Conservation (phyloP, 2,797 vertebrate species). For the Brotula barbata region DNA sequence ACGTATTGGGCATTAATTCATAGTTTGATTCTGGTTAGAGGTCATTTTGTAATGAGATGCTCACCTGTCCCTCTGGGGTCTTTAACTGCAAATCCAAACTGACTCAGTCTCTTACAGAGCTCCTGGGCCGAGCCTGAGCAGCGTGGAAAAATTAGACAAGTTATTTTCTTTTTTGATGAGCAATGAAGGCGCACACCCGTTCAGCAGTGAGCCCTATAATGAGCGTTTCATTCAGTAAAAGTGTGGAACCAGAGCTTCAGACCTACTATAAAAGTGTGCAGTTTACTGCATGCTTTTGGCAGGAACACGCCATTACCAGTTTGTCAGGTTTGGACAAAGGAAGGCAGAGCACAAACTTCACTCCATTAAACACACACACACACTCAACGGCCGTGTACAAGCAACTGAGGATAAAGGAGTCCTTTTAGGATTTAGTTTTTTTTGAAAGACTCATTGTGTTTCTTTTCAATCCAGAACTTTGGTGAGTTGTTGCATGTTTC, state of each 20-base stretch:
- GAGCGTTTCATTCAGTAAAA: slow-evolving; percentile 46
- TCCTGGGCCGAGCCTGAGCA: slow-evolving; percentile 3
- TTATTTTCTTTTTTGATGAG: slow-evolving; percentile 60
- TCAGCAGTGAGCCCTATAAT: slow-evolving; percentile 55
- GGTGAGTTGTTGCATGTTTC: slow-evolving; percentile 11
- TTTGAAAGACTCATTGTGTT: not conserved
- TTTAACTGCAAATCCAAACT: slow-evolving; percentile 34
- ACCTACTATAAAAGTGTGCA: slow-evolving; percentile 55
- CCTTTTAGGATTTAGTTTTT: slow-evolving; percentile 20
- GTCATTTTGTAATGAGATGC: slow-evolving; percentile 12
- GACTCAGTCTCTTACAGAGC: slow-evolving; percentile 41
- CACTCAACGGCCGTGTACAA: slow-evolving; percentile 11
- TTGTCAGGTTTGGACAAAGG: slow-evolving; percentile 62
- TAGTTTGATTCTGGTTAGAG: not conserved
- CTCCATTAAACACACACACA: slow-evolving; percentile 34
- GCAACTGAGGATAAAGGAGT: no score
- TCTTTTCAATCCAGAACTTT: slow-evolving; percentile 4
- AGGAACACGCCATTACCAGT: slow-evolving; percentile 76
- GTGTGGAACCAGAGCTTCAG: slow-evolving; percentile 48
- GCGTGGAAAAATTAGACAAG: slow-evolving; percentile 30
- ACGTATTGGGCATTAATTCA: no score
- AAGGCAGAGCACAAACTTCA: slow-evolving; percentile 47
- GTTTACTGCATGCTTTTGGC: slow-evolving; percentile 76
- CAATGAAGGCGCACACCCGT: slow-evolving; percentile 45
- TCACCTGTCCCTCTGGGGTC: slow-evolving; percentile 34